Percentiles rank a stretch among this genome's conserved stretches.
These are phyloP conservation scores for Drosophila tristis DNA, from an alignment of 1,140 invertebrate genomes.

Conservation along the genomic window DNA sequence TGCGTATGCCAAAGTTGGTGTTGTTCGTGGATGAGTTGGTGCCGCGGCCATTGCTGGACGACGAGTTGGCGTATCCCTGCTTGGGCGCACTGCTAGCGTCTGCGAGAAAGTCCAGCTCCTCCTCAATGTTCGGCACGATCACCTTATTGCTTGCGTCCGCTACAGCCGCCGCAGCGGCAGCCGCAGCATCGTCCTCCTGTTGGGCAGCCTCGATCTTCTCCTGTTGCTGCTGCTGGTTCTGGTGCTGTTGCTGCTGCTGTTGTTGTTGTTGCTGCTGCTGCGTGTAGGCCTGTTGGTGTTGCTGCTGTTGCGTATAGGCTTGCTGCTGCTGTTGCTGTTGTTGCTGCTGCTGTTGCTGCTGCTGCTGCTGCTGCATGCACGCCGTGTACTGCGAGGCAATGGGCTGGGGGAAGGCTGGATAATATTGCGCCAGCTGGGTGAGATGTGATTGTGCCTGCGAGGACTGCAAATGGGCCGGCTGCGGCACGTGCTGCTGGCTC, in stretches of 20 bases:
- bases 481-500: conserved; percentile 76
- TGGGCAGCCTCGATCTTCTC: conserved; percentile 59
- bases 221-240: conserved; percentile 83
- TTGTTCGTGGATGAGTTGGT: conserved; percentile 74
- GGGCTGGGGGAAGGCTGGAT: conserved; percentile 81
- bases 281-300: conserved; percentile 72
- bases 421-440: conserved; percentile 76
- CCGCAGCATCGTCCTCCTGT: conserved; percentile 86
- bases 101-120: conserved; percentile 91
- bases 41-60: conserved; percentile 73
- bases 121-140: conserved; percentile 93
- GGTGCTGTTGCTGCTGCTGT: conserved; percentile 84
- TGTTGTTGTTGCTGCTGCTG: conserved; percentile 84
- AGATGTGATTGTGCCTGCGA: conserved; percentile 80
- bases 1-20: conserved; percentile 80
- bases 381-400: conserved; percentile 81
- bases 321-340: conserved; percentile 80
- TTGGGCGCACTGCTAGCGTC: conserved; percentile 85
- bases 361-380: conserved; percentile 83
- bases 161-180: conserved; percentile 86
- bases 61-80: conserved; percentile 84
- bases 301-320: conserved; percentile 73
- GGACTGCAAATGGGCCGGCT: conserved; percentile 79
- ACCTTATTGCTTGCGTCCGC: conserved; percentile 89
- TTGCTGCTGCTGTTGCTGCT: conserved; percentile 75